A percentile compares a stretch with the other conserved stretches of the same genome.
phyloP scores from a whole-genome alignment of 2,888 invertebrate species.

The Metopia argyrocephala region DNA sequence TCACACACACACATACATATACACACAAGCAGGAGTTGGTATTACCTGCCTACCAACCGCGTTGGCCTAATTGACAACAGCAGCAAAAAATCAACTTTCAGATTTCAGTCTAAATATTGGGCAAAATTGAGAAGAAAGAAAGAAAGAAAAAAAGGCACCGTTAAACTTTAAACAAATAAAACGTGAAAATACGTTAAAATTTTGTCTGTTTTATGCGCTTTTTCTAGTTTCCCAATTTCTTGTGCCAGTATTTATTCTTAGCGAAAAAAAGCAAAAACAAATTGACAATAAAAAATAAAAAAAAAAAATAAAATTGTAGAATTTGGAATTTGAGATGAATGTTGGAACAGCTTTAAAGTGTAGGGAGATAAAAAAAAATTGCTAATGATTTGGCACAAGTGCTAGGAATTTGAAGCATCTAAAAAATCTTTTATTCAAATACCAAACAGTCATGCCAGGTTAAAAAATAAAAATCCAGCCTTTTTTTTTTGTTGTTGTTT shows the following conservation, averaged over 20 bases:
- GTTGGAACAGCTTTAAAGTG: neutral
- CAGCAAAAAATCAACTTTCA: too few species aligned
- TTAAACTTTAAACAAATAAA: constrained; percentile 14
- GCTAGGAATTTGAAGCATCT: constrained; percentile 29
- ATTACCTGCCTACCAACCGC: constrained; percentile 5
- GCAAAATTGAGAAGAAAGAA: constrained; percentile 2
- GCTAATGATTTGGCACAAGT: constrained; percentile 56
- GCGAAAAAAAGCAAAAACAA: neutral
- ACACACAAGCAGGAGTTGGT: neutral
- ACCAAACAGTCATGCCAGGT: constrained; percentile 24
- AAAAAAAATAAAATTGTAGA: neutral
- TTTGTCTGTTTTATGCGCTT: neutral
- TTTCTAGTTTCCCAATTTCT: neutral
- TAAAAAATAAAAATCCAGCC: neutral
- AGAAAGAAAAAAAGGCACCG: neutral
- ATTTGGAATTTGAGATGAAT: constrained; percentile 28
- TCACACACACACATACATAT: neutral
- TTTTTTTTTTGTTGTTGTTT: neutral
- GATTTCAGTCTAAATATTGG: constrained; percentile 17
- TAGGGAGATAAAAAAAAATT: constrained; percentile 10
- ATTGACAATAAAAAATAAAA: neutral
- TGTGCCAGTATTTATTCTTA: constrained; percentile 16
- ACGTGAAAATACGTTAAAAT: constrained; percentile 13
- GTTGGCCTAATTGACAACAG: neutral
- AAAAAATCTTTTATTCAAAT: constrained; percentile 54